phyloP scores from a whole-genome alignment of 2,888 invertebrate genomes.

The Trichogramma dendrolimi region DNA sequence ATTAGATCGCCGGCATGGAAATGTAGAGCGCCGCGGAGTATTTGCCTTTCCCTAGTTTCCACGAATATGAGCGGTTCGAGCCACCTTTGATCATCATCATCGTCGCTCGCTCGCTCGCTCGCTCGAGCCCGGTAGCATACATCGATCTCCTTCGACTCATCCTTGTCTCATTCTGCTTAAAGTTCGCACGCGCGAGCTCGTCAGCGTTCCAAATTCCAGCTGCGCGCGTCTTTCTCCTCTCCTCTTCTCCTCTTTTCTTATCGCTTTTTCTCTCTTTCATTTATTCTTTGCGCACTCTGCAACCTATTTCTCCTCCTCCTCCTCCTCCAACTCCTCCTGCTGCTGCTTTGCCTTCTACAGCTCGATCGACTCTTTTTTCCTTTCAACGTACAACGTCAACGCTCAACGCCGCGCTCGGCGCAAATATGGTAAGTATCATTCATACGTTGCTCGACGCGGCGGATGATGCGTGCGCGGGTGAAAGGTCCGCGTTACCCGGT shows the following conservation, averaged over 20 bases:
- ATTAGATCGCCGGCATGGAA: background rate
- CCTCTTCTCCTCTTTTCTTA: background rate
- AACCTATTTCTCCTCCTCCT: background rate
- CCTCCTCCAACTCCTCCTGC: background rate
- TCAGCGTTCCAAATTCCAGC: constrained; percentile 31
- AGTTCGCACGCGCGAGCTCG: background rate
- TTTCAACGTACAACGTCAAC: too few species aligned
- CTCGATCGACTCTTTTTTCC: too few species aligned
- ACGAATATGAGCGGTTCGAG: constrained; percentile 2
- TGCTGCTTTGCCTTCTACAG: background rate
- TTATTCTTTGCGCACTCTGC: background rate
- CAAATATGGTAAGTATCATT: too few species aligned
- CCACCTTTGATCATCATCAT: constrained; percentile 11
- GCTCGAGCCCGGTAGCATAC: background rate
- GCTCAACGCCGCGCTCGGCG: too few species aligned
- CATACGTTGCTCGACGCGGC: too few species aligned
- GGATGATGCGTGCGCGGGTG: too few species aligned
- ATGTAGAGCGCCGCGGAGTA: constrained; percentile 13
- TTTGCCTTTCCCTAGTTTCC: constrained; percentile 20
- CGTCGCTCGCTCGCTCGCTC: constrained; percentile 6
- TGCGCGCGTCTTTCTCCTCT: constrained; percentile 1
- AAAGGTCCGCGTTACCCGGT: too few species aligned
- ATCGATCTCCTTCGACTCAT: background rate
- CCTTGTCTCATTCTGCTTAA: background rate
- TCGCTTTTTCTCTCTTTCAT: background rate